Evolutionary conservation across 1,140 invertebrate species (phyloP).

Genomic region (Trachymyrmex cornetzi): DNA sequence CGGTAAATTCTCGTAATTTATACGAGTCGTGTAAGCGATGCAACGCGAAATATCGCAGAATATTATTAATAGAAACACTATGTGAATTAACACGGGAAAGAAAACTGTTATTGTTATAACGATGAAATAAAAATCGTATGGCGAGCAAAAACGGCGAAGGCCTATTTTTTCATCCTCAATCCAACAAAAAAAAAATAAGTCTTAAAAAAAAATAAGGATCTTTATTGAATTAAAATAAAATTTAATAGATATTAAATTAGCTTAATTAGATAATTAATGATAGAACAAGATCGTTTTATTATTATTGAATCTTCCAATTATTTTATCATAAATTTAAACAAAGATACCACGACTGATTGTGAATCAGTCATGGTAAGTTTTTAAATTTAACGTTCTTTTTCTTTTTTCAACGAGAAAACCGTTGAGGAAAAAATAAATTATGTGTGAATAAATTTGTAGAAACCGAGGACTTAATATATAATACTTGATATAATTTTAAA

Average conservation of each 20-base stretch:
- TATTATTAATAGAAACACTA: constrained; percentile 28
- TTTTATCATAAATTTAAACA: background rate
- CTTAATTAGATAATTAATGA: background rate
- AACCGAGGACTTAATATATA: too few species aligned
- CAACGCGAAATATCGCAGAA: background rate
- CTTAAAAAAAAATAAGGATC: too few species aligned
- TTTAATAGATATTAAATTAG: background rate
- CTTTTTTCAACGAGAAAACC: too few species aligned
- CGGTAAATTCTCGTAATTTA: background rate
- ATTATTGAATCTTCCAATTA: background rate
- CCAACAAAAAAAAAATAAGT: background rate
- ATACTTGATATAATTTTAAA: too few species aligned
- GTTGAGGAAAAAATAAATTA: too few species aligned
- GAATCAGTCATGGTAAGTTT: background rate
- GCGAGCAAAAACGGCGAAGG: background rate
- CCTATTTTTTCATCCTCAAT: background rate
- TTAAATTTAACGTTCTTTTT: background rate
- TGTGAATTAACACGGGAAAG: constrained; percentile 59
- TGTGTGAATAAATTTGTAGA: too few species aligned
- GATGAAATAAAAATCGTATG: constrained; percentile 73
- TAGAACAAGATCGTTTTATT: background rate
- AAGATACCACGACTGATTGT: background rate
- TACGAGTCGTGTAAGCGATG: background rate
- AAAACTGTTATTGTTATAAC: constrained; percentile 76
- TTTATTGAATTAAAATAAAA: background rate